phyloP scores from a whole-genome alignment of 2,888 invertebrate genomes.

The Apamea anceps region DNA sequence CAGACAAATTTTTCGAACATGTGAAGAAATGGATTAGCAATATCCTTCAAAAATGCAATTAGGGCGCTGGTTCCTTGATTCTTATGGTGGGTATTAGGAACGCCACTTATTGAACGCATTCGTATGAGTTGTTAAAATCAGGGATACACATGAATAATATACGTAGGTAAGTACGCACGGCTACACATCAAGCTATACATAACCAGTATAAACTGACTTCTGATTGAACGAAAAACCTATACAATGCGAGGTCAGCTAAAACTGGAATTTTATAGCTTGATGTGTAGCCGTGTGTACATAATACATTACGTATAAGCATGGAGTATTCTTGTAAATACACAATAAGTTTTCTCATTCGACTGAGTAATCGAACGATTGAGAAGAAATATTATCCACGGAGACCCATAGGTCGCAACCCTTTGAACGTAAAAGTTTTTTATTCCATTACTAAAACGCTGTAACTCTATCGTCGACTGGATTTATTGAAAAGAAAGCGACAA shows the following conservation, averaged over 20 bases:
- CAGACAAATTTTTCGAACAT: not conserved
- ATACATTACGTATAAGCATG: not conserved
- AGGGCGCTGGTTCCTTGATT: not conserved
- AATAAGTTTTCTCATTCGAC: conserved; percentile 57
- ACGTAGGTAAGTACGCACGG: not conserved
- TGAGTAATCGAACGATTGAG: conserved; percentile 55
- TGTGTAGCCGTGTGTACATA: too few relatives aligned
- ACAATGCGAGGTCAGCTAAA: too few relatives aligned
- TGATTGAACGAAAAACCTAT: too few relatives aligned
- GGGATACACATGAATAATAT: not conserved
- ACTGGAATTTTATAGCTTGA: too few relatives aligned
- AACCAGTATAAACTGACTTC: too few relatives aligned
- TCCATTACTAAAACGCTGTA: conserved; percentile 47
- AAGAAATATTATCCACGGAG: conserved; percentile 41
- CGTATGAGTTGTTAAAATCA: too few relatives aligned
- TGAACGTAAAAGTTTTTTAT: conserved; percentile 51
- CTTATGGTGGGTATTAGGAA: not conserved
- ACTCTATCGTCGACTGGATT: conserved; percentile 43
- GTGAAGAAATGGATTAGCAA: not conserved
- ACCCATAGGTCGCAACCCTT: conserved; percentile 55
- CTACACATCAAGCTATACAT: too few relatives aligned
- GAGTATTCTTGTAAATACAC: conserved; percentile 45
- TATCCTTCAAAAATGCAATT: not conserved
- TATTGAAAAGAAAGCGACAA: conserved; percentile 56
- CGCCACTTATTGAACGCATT: not conserved